Percentiles rank a stretch among this genome's conserved stretches.
phyloP scores from a whole-genome alignment of 2,797 vertebrate genomes.

The Acanthiza pusilla region DNA sequence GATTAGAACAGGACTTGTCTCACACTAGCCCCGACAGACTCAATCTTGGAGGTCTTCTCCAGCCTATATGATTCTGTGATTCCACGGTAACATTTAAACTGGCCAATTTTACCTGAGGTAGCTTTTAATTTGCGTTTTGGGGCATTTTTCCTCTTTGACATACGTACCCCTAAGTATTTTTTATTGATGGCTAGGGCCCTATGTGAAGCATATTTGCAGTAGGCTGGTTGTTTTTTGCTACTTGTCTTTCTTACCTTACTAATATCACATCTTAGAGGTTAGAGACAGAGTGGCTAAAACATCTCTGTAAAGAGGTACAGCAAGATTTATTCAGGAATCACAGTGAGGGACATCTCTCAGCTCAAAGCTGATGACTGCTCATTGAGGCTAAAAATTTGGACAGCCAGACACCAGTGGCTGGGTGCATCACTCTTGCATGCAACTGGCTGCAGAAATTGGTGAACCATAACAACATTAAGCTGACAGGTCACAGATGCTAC shows the following conservation, averaged over 20 bases:
- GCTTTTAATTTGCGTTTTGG: not conserved
- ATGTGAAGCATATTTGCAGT: not conserved
- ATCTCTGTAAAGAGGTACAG: not conserved
- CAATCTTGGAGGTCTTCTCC: not conserved
- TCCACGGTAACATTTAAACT: not conserved
- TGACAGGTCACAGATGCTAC: not conserved
- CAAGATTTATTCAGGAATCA: rapidly evolving
- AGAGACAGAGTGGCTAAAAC: not conserved
- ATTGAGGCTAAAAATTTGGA: not conserved
- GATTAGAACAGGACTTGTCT: not conserved
- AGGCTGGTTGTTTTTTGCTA: not conserved
- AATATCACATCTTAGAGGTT: not conserved
- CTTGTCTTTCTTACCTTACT: not conserved
- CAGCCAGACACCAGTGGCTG: not conserved
- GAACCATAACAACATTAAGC: not conserved
- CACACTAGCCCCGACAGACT: rapidly evolving
- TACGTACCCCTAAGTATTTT: not conserved
- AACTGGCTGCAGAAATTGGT: not conserved
- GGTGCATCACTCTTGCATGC: not conserved
- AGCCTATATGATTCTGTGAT: not conserved
- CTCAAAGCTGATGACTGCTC: not conserved
- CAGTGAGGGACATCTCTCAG: not conserved
- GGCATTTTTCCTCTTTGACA: not conserved
- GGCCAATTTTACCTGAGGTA: not conserved
- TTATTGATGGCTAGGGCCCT: not conserved